Evolutionary conservation across 2,797 vertebrate genomes (phyloP), one percentile per base, ranked within the genome.

Genomic region (Melanotaenia boesemani): DNA sequence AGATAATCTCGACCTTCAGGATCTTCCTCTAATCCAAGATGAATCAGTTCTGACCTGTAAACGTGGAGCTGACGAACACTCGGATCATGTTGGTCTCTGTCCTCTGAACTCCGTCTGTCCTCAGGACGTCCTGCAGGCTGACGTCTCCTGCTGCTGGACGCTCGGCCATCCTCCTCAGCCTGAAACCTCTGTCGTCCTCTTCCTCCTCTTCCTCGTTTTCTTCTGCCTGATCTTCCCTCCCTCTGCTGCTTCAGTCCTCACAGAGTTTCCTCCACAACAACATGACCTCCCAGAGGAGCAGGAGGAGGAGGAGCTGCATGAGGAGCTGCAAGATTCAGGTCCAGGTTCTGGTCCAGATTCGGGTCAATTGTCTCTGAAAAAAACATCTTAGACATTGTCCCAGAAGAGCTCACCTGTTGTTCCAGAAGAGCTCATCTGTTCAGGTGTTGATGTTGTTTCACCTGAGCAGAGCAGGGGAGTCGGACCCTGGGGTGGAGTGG

Each of bases 1-100:
- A n/a, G n/a, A n/a, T n/a, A n/a, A n/a, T n/a, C n/a, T n/a, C n/a
- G n/a, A n/a, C n/a, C n/a, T n/a, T n/a, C n/a, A n/a, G n/a, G n/a
- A n/a, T n/a, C n/a, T n/a, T n/a, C n/a, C n/a, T n/a, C n/a, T n/a
- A n/a, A n/a, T n/a, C n/a, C n/a, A n/a, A n/a, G n/a, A n/a, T n/a
- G n/a, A n/a, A n/a, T n/a, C n/a, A n/a, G n/a, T 95, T 70, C 88
- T 90, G 87, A 97, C 96, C 96, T 92, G 95, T 88, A 71, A 94
- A 89, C 0, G 85, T 74, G 65, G 95, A 96, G 90, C 96, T 96
- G 89, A 94, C 77, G 86, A 96, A 96, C 41, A 94, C 82, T 63
- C 85, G 55, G 76, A 96, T 88, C 4, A 91, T 88, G 54, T 85
- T 95, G 89, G 4, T 79, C 3, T 54, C 81, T 3, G 58, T 89